Percentiles rank a stretch among this genome's conserved stretches.
These are phyloP conservation scores for Centruroides vittatus DNA, from an alignment of 1,140 invertebrate genomes.

Conservation along the genomic window DNA sequence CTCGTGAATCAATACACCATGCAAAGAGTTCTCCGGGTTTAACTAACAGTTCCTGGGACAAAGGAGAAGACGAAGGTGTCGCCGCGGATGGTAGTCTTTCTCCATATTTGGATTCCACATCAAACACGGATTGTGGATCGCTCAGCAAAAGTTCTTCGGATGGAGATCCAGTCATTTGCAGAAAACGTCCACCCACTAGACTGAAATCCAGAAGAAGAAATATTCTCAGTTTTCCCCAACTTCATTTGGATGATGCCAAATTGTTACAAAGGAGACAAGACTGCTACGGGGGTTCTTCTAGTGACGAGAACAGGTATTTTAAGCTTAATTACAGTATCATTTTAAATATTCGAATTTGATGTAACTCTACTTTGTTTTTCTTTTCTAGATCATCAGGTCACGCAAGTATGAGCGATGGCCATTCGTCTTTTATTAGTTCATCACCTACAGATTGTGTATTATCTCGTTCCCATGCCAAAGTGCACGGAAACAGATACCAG, in stretches of 20 bases:
- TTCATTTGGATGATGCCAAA: conserved; percentile 41
- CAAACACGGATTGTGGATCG: conserved; percentile 30
- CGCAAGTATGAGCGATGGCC: conserved; percentile 75
- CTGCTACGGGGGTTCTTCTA: conserved; percentile 60
- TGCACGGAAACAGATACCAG: not conserved
- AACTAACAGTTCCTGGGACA: not conserved
- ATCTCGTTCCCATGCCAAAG: conserved; percentile 27
- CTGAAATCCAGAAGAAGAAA: conserved; percentile 32
- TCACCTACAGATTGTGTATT: conserved; percentile 29
- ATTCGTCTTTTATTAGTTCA: conserved; percentile 23
- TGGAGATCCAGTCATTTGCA: conserved; percentile 23
- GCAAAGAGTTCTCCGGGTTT: conserved; percentile 13
- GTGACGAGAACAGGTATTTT: conserved; percentile 55
- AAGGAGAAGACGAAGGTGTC: conserved; percentile 3
- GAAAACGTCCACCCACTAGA: conserved; percentile 24
- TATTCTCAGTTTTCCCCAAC: conserved; percentile 37
- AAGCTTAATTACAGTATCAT: not conserved
- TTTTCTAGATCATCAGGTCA: conserved; percentile 53
- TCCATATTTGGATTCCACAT: conserved; percentile 11
- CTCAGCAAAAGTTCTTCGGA: conserved; percentile 31
- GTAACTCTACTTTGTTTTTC: not conserved
- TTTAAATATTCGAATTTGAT: not conserved
- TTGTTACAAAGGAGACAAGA: conserved; percentile 50
- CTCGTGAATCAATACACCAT: not conserved
- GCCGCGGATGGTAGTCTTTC: conserved; percentile 7